phyloP scores from a whole-genome alignment of 2,888 invertebrate species.

The Leptinotarsa rubiginosa region DNA sequence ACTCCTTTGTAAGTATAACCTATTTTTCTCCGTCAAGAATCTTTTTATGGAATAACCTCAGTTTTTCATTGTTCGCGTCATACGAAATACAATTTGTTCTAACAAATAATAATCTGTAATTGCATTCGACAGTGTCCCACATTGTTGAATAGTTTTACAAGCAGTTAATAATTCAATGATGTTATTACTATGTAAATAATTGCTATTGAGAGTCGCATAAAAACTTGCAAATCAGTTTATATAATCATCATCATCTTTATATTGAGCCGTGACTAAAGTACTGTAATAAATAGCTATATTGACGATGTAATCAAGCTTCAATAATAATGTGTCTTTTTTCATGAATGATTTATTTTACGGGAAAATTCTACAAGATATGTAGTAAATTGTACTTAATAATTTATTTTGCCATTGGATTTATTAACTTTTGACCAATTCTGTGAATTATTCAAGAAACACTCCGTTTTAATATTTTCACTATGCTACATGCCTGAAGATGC shows the following conservation, averaged over 20 bases:
- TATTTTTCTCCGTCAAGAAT: not conserved
- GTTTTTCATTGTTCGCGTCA: too few species aligned
- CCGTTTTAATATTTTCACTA: too few species aligned
- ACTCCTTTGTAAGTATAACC: not conserved
- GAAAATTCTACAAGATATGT: too few species aligned
- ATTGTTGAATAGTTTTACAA: not conserved
- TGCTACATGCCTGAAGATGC: too few species aligned
- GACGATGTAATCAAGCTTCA: not conserved
- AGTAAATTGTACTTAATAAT: too few species aligned
- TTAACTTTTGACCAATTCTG: too few species aligned
- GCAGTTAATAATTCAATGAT: not conserved
- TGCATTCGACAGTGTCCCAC: too few species aligned
- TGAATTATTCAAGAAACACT: too few species aligned
- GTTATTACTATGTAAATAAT: not conserved
- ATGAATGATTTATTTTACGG: not conserved
- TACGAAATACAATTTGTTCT: not conserved
- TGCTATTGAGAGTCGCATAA: not conserved
- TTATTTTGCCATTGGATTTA: too few species aligned
- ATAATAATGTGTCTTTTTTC: not conserved
- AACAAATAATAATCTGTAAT: not conserved
- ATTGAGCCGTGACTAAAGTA: not conserved
- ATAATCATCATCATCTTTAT: constrained; percentile 13
- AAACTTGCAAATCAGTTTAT: constrained; percentile 6
- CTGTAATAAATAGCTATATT: not conserved
- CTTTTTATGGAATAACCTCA: not conserved